phyloP scores from a whole-genome alignment of 2,888 invertebrate genomes.

The Pseudanteris insignis region DNA sequence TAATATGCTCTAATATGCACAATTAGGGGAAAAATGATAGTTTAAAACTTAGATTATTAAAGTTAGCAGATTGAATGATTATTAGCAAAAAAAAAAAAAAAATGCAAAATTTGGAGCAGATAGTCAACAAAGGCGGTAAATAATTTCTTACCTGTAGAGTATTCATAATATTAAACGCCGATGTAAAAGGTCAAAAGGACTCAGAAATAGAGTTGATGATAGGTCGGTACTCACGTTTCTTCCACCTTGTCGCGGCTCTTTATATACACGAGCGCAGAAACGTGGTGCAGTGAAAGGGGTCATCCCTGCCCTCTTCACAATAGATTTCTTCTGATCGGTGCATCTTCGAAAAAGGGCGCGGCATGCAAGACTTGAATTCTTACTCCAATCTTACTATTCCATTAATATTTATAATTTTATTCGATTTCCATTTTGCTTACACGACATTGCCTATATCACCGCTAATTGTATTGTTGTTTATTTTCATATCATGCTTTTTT shows the following conservation, averaged over 20 bases:
- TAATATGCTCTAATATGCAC: no score
- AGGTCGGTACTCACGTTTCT: constrained; percentile 64
- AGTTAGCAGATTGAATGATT: no score
- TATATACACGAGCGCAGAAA: constrained; percentile 63
- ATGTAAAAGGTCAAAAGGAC: constrained; percentile 54
- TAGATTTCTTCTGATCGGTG: constrained; percentile 63
- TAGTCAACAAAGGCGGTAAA: constrained; percentile 25
- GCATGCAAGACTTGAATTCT: constrained; percentile 44
- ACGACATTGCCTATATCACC: constrained; percentile 13
- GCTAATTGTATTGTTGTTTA: constrained; percentile 30
- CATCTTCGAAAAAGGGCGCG: constrained; percentile 51
- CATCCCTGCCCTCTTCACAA: constrained; percentile 66
- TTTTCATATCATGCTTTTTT: constrained; percentile 6
- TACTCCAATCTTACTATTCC: constrained; percentile 44
- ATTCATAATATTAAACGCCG: constrained; percentile 60
- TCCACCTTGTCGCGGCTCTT: constrained; percentile 64
- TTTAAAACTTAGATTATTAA: no score
- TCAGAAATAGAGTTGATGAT: constrained; percentile 63
- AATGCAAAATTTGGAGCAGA: constrained; percentile 7
- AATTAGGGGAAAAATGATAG: no score
- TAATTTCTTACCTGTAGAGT: constrained; percentile 59
- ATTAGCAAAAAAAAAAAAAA: no score
- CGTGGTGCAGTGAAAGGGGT: constrained; percentile 66
- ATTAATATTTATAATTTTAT: constrained; percentile 45
- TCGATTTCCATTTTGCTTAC: constrained; percentile 30